phyloP scores from a whole-genome alignment of 2,888 invertebrate species.

The Callimorpha dominula region DNA sequence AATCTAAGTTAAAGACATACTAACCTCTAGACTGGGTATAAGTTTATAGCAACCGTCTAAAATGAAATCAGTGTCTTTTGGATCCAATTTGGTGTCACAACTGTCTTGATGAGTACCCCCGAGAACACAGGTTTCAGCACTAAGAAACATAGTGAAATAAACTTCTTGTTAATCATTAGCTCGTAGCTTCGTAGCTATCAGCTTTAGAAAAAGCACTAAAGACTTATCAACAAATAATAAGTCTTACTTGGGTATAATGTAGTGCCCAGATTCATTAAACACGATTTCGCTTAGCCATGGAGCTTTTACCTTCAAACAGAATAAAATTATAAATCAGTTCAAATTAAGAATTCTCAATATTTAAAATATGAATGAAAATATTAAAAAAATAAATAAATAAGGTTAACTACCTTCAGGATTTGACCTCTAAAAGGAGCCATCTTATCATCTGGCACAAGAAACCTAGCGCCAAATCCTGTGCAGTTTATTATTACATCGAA shows the following conservation, averaged over 20 bases:
- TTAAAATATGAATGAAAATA: background rate
- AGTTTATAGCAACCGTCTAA: slow-evolving; percentile 87
- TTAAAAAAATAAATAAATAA: background rate
- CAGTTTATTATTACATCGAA: slow-evolving; percentile 93
- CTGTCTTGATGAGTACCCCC: slow-evolving; percentile 93
- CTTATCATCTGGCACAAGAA: slow-evolving; percentile 87
- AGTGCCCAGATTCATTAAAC: slow-evolving; percentile 88
- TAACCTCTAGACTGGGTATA: slow-evolving; percentile 88
- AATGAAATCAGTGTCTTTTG: slow-evolving; percentile 88
- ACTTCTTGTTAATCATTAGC: background rate
- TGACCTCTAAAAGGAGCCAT: slow-evolving; percentile 92
- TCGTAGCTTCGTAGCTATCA: background rate
- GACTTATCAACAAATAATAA: background rate
- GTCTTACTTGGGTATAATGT: slow-evolving; percentile 92
- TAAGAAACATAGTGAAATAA: slow-evolving; percentile 60
- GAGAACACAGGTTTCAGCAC: slow-evolving; percentile 88
- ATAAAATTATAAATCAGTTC: background rate
- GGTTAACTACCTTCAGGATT: slow-evolving; percentile 85
- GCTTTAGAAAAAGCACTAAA: background rate
- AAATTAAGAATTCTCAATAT: background rate
- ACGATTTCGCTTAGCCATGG: slow-evolving; percentile 88
- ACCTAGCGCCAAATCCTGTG: slow-evolving; percentile 89
- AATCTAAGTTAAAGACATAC: background rate
- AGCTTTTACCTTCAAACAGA: slow-evolving; percentile 86
- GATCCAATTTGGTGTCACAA: slow-evolving; percentile 84